These are phyloP conservation scores for Macropodus opercularis DNA, from an alignment of 2,797 vertebrate genomes.

Conservation along the genomic window DNA sequence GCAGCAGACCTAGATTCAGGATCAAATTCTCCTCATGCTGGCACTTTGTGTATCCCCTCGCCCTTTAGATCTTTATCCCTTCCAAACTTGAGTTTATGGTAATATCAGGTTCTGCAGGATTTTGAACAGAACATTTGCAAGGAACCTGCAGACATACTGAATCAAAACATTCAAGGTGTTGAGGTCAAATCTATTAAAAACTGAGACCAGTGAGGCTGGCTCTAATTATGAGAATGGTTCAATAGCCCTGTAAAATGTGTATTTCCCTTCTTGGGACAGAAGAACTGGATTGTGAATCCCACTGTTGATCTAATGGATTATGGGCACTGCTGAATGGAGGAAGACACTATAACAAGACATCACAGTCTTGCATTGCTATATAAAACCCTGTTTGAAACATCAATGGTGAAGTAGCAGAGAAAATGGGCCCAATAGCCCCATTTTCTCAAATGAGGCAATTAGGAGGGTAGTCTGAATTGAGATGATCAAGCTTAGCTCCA, in stretches of 20 bases:
- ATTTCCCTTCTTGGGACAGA: slow-evolving; percentile 39
- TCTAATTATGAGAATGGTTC: slow-evolving; percentile 51
- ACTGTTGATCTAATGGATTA: slow-evolving; percentile 42
- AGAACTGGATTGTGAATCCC: slow-evolving; percentile 63
- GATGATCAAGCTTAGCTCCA: slow-evolving; percentile 70
- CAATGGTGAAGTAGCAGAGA: slow-evolving; percentile 58
- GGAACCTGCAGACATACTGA: slow-evolving; percentile 57
- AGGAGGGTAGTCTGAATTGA: slow-evolving; percentile 71
- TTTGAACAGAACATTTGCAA: slow-evolving; percentile 60
- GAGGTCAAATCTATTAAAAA: slow-evolving; percentile 39
- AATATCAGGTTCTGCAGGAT: slow-evolving; percentile 68
- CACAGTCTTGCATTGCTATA: slow-evolving; percentile 56
- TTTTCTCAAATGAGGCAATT: slow-evolving; percentile 83
- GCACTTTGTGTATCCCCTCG: slow-evolving; percentile 74
- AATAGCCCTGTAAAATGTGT: slow-evolving; percentile 48
- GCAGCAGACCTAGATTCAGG: slow-evolving; percentile 75
- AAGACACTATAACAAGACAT: slow-evolving; percentile 55
- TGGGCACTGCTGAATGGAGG: slow-evolving; percentile 38
- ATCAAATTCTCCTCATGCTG: slow-evolving; percentile 81
- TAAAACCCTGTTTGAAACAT: slow-evolving; percentile 64
- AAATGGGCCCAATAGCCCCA: slow-evolving; percentile 72
- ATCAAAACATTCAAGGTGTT: slow-evolving; percentile 32
- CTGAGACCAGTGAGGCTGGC: slow-evolving; percentile 29
- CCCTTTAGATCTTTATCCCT: slow-evolving; percentile 75
- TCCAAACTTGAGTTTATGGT: slow-evolving; percentile 70